Conservation (phyloP, 2,888 invertebrate species). For the Calliphora vomitoria region DNA sequence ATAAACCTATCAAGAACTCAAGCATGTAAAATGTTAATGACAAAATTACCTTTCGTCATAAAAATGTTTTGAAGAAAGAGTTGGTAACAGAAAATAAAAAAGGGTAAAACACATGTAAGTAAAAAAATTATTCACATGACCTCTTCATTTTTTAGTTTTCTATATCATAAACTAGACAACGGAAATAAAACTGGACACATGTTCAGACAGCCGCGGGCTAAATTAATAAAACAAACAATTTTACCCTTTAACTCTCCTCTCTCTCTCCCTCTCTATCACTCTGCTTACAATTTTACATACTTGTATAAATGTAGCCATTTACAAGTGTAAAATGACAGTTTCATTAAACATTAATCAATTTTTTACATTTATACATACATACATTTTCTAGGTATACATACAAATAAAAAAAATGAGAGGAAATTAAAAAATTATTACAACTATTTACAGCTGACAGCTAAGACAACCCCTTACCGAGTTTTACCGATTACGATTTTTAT, state of each 20-base stretch:
- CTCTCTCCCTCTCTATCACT: neutral
- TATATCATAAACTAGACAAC: slow-evolving; percentile 21
- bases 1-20: slow-evolving; percentile 67
- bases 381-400: neutral
- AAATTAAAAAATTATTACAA: slow-evolving; percentile 68
- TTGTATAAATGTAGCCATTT: slow-evolving; percentile 42
- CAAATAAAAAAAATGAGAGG: slow-evolving; percentile 21
- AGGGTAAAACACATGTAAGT: slow-evolving; percentile 34
- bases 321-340: slow-evolving; percentile 71
- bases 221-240: slow-evolving; percentile 61
- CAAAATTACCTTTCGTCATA: slow-evolving; percentile 67
- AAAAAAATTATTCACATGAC: slow-evolving; percentile 59
- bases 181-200: slow-evolving; percentile 66
- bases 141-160: slow-evolving; percentile 34
- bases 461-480: slow-evolving; percentile 61
- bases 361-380: slow-evolving; percentile 30
- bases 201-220: slow-evolving; percentile 30
- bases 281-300: neutral
- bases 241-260: slow-evolving; percentile 58
- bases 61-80: slow-evolving; percentile 9
- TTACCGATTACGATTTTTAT: slow-evolving; percentile 8
- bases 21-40: slow-evolving; percentile 72
- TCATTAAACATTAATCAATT: slow-evolving; percentile 66
- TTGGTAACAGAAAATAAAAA: slow-evolving; percentile 36
- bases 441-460: slow-evolving; percentile 70